Conservation (phyloP, 2,888 invertebrate species). For the Mallateleia sp. region DNA sequence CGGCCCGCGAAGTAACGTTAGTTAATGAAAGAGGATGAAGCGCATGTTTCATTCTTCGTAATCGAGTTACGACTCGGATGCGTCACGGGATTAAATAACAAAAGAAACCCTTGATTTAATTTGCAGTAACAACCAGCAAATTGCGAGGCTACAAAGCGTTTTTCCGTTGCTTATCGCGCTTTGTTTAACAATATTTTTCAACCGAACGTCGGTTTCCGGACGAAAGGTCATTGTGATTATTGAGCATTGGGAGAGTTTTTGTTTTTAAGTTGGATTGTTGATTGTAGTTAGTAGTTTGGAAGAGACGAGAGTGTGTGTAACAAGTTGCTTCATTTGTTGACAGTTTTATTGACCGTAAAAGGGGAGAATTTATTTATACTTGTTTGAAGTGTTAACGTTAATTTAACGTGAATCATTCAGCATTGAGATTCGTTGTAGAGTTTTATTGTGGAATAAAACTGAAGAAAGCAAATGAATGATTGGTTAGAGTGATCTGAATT, state of each 20-base stretch:
- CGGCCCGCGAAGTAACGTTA: neutral
- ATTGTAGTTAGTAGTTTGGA: too few relatives aligned
- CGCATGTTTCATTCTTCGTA: constrained; percentile 40
- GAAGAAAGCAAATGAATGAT: too few relatives aligned
- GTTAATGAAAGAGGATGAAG: constrained; percentile 13
- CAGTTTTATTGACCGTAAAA: too few relatives aligned
- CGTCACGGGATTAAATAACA: constrained; percentile 67
- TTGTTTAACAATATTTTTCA: constrained; percentile 42
- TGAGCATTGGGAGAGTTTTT: neutral
- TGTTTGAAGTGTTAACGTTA: too few relatives aligned
- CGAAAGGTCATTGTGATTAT: constrained; percentile 22
- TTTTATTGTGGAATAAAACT: too few relatives aligned
- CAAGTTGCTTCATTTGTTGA: too few relatives aligned
- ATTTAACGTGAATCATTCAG: too few relatives aligned
- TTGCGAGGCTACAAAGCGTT: constrained; percentile 35
- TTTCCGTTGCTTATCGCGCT: constrained; percentile 20
- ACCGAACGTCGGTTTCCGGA: neutral
- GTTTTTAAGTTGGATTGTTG: neutral
- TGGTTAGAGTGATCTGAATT: too few relatives aligned
- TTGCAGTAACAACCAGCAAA: constrained; percentile 42
- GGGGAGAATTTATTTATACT: too few relatives aligned
- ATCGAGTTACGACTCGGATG: constrained; percentile 51
- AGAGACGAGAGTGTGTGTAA: too few relatives aligned
- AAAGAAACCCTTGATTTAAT: constrained; percentile 67
- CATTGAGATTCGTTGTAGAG: too few relatives aligned